Evolutionary conservation across 1,140 invertebrate genomes (phyloP).

Genomic region (Eupristina koningsbergeri): DNA sequence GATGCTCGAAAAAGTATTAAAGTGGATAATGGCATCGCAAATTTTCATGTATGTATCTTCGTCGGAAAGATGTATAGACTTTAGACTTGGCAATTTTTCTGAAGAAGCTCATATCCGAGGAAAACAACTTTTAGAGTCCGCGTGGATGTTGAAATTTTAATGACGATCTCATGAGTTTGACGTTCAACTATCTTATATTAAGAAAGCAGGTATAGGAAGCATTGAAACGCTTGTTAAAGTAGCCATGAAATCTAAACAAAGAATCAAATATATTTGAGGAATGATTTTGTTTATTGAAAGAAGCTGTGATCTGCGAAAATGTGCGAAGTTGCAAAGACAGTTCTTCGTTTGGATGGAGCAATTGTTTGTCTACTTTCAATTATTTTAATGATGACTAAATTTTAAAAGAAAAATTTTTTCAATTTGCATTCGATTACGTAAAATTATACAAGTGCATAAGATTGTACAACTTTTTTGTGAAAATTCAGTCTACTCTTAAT

Average conservation of each 20-base stretch:
- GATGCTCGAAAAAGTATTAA: conserved; percentile 39
- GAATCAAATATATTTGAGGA: too few relatives aligned
- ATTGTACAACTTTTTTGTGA: too few relatives aligned
- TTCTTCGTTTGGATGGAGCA: too few relatives aligned
- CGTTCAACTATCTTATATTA: not conserved
- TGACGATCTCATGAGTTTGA: not conserved
- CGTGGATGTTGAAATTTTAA: conserved; percentile 14
- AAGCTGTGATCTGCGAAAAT: too few relatives aligned
- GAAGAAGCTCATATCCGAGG: conserved; percentile 24
- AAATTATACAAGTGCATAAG: too few relatives aligned
- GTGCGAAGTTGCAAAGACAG: too few relatives aligned
- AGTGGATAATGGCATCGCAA: conserved; percentile 47
- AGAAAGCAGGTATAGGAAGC: not conserved
- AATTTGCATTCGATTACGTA: too few relatives aligned
- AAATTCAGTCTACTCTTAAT: too few relatives aligned
- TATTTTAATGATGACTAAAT: too few relatives aligned
- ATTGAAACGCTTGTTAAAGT: not conserved
- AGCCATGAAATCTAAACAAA: not conserved
- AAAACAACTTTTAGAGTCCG: conserved; percentile 20
- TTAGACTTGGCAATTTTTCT: conserved; percentile 22
- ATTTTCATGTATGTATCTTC: conserved; percentile 27
- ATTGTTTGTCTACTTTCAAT: too few relatives aligned
- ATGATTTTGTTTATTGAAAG: too few relatives aligned
- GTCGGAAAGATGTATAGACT: not conserved
- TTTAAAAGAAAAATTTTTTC: too few relatives aligned